Evolutionary conservation across 2,888 invertebrate genomes (phyloP).

Genomic region (Clepsis dumicolana): DNA sequence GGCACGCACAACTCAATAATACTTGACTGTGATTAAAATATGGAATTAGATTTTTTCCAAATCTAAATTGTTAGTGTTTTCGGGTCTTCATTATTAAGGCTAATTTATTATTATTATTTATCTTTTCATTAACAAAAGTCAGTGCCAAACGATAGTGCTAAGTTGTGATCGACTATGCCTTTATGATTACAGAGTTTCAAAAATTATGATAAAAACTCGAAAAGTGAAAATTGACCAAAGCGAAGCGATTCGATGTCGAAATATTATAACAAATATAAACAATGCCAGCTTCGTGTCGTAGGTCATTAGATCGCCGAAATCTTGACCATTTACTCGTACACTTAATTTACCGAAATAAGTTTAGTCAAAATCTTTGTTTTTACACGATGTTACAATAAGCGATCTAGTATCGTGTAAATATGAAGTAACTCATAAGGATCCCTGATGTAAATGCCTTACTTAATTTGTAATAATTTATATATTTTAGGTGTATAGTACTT

Average conservation of each 20-base stretch:
- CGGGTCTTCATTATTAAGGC: constrained; percentile 68
- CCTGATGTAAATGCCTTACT: constrained; percentile 86
- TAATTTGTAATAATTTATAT: constrained; percentile 87
- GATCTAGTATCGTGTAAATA: constrained; percentile 81
- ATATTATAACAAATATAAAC: constrained; percentile 30
- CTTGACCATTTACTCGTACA: constrained; percentile 84
- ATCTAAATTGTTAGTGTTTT: constrained; percentile 65
- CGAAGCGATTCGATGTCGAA: constrained; percentile 63
- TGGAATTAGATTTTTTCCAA: constrained; percentile 71
- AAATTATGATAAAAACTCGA: constrained; percentile 66
- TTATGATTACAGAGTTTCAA: constrained; percentile 74
- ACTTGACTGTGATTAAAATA: constrained; percentile 83
- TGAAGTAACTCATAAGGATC: constrained; percentile 80
- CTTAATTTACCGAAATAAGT: constrained; percentile 83
- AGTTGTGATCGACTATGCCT: constrained; percentile 80
- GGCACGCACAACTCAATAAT: constrained; percentile 78
- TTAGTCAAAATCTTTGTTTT: constrained; percentile 83
- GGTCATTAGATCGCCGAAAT: constrained; percentile 84
- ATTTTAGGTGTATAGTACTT: constrained; percentile 87
- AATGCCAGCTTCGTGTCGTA: constrained; percentile 71
- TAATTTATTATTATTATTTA: constrained; percentile 71
- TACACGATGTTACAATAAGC: constrained; percentile 79
- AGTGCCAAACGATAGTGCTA: constrained; percentile 85
- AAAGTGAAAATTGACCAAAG: constrained; percentile 71
- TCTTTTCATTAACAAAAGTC: constrained; percentile 71